phyloP scores from a whole-genome alignment of 1,140 invertebrate species.

The Spodoptera frugiperda region DNA sequence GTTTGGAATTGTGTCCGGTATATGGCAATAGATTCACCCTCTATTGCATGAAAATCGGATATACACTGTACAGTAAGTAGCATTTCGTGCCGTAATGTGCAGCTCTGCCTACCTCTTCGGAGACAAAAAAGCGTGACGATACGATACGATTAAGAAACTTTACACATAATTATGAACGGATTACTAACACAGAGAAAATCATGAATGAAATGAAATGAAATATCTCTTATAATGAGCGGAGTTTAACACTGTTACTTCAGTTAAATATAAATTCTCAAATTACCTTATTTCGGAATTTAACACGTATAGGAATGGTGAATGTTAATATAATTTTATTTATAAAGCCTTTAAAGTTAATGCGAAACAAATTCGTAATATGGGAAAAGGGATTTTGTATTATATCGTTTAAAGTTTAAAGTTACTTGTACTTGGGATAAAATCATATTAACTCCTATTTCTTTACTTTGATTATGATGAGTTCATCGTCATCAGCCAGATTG shows the following conservation, averaged over 20 bases:
- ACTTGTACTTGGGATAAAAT: neutral
- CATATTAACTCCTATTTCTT: neutral
- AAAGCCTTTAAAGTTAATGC: neutral
- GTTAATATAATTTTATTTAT: neutral
- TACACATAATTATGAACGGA: no score
- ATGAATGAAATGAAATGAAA: neutral
- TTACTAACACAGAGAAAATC: neutral
- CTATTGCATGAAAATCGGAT: no score
- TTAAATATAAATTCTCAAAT: neutral
- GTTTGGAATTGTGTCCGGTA: no score
- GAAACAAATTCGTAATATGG: neutral
- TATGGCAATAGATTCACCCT: no score
- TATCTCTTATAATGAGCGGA: neutral
- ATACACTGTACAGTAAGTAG: no score
- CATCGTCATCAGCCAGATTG: neutral
- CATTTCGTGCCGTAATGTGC: no score
- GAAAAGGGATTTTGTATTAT: neutral
- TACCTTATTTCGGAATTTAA: constrained; percentile 2
- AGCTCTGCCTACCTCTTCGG: no score
- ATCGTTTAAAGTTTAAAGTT: neutral
- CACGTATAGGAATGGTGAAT: neutral
- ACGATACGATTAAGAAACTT: no score
- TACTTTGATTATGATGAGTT: neutral
- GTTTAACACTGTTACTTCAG: neutral
- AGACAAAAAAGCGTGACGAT: no score